Conservation (phyloP, 2,888 invertebrate genomes). For the Caenorhabditis panamensis region DNA sequence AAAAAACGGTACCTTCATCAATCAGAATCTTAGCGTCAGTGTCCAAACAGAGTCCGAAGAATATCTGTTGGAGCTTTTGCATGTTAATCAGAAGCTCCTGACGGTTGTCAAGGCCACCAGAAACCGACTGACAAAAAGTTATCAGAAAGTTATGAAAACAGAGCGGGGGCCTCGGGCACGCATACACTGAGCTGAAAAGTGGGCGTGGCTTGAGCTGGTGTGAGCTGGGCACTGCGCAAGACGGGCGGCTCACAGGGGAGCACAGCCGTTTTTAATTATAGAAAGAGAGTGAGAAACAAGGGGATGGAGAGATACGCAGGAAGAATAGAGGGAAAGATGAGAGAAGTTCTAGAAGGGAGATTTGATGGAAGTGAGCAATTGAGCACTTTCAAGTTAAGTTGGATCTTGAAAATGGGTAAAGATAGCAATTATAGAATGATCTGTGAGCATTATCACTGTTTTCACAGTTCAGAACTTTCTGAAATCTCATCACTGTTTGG, state of each 20-base stretch:
- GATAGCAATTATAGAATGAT: too few relatives aligned
- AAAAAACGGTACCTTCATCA: conserved; percentile 53
- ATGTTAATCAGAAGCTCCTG: too few relatives aligned
- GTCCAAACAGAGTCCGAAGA: conserved; percentile 50
- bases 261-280: conserved; percentile 56
- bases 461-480: too few relatives aligned
- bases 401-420: too few relatives aligned
- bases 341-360: conserved; percentile 4
- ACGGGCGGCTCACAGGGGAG: not conserved
- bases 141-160: not conserved
- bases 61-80: conserved; percentile 34
- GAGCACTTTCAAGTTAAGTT: too few relatives aligned
- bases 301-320: not conserved
- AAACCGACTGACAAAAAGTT: not conserved
- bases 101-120: not conserved
- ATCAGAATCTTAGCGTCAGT: conserved; percentile 49
- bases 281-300: conserved; percentile 23
- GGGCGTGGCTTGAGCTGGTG: conserved; percentile 37
- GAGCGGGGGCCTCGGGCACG: not conserved
- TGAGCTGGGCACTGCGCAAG: conserved; percentile 11
- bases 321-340: not conserved
- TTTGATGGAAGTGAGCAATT: not conserved
- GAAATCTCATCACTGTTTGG: too few relatives aligned
- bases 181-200: conserved; percentile 37
- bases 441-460: too few relatives aligned